phyloP scores from a whole-genome alignment of 1,140 invertebrate species.

The Plectrocnemia conspersa region DNA sequence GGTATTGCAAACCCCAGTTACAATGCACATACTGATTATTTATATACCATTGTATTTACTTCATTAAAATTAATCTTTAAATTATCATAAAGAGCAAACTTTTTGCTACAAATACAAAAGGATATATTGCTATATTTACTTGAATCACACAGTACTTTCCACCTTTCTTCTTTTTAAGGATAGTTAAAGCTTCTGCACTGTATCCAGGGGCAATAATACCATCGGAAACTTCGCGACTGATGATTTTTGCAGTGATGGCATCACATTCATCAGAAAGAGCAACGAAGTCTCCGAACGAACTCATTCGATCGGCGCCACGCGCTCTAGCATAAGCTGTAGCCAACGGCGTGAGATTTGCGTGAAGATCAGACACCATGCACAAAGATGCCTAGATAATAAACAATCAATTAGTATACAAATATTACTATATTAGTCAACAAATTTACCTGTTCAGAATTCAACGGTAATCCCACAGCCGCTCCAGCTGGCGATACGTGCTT shows the following conservation, averaged over 20 bases:
- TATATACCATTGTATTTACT: too few relatives aligned
- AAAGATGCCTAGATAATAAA: conserved; percentile 65
- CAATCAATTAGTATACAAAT: conserved; percentile 9
- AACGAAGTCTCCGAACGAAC: conserved; percentile 97
- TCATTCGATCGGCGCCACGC: conserved; percentile 96
- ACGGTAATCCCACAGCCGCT: conserved; percentile 81
- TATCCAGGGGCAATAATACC: conserved; percentile 95
- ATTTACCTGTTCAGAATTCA: conserved; percentile 61
- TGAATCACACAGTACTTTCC: conserved; percentile 89
- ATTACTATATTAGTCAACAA: background rate
- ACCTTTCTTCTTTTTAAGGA: conserved; percentile 94
- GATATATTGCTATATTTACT: conserved; percentile 39
- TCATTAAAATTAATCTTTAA: background rate
- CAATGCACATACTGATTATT: background rate
- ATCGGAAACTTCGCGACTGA: conserved; percentile 85
- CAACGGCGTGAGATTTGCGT: conserved; percentile 72
- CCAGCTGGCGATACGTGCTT: conserved; percentile 97
- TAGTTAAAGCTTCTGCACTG: conserved; percentile 71
- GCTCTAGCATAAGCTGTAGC: conserved; percentile 93
- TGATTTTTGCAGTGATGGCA: conserved; percentile 71
- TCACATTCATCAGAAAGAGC: conserved; percentile 92
- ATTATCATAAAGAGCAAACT: background rate
- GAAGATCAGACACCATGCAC: conserved; percentile 90
- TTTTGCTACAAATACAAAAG: background rate
- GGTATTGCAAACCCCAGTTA: too few relatives aligned